Evolutionary conservation across 2,797 vertebrate genomes (phyloP), one percentile per base, ranked within the genome.

Genomic region (Emydoidea blandingii): DNA sequence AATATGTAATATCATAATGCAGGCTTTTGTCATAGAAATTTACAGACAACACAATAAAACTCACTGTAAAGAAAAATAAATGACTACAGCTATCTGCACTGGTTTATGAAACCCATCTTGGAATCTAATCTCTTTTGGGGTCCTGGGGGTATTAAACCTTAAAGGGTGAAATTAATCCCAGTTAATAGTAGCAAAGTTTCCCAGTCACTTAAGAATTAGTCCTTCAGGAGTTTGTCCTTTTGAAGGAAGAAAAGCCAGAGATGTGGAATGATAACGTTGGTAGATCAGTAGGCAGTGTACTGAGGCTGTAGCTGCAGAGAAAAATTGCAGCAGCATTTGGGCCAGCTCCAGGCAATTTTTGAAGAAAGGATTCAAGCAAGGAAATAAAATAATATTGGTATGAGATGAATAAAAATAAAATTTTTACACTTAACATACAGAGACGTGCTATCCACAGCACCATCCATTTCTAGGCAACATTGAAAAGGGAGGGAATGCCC

Each of bases 341-440:
- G 5, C 56, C 12, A 12, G 78, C 11, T 85, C 31, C 44, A 68
- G 65, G 81, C 79, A 79, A 34, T 88, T 86, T n/a, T 90, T 3
- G 2, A 29, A 81, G 65, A 74, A 94, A 74, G 12, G 23, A 19
- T 49, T 93, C 79, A 90, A 95, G 37, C 31, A 52, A 90, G 79
- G 37, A 44, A 12, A 53, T 1, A 1, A 83, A 89, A 16, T 4
- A 87, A 3, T 49, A 5, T 19, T 79, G 82, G 44, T 1, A 1
- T 86, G 85, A 94, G 91, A 89, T 50, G 19, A 74, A 41, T n/a
- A 79, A 81, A 92, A 85, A 34, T 62, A 68, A 21, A 23, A 41
- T 72, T 41, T 72, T 72, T 37, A 86, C 85, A 31, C 8, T 62
- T 10, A 82, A 78, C 2, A 72, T 84, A 80, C 90, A 62, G 14